A percentile compares a stretch with the other conserved stretches of the same genome.
These are phyloP conservation scores for Prionailurus viverrinus DNA, from an alignment of 2,113 vertebrate species.

Conservation along the genomic window DNA sequence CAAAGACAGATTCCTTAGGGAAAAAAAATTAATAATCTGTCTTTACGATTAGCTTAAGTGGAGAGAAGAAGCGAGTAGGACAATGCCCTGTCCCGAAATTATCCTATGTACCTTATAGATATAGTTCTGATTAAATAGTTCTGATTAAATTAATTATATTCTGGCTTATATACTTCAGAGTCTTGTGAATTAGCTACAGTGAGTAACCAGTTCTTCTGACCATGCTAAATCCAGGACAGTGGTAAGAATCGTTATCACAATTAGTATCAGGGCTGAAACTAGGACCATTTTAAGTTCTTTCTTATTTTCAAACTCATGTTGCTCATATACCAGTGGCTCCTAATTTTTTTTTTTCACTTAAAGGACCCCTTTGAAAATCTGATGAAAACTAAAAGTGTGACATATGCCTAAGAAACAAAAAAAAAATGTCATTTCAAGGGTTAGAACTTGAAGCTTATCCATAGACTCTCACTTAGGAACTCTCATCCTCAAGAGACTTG, in stretches of 20 bases:
- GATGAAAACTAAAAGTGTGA: not conserved
- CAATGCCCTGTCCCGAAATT: not conserved
- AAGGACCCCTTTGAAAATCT: slow-evolving; percentile 28
- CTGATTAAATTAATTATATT: not conserved
- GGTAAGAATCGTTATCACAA: not conserved
- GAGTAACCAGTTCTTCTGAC: not conserved
- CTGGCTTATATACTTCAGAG: not conserved
- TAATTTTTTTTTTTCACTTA: not conserved
- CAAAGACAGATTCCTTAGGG: not conserved
- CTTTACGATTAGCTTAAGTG: not conserved
- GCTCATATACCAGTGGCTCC: not conserved
- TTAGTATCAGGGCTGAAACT: not conserved
- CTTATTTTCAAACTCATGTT: not conserved
- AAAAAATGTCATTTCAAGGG: not conserved
- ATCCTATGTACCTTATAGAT: not conserved
- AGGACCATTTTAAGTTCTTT: not conserved
- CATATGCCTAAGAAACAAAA: not conserved
- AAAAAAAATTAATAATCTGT: not conserved
- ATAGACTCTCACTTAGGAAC: not conserved
- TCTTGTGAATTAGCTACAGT: not conserved
- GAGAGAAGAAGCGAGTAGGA: not conserved
- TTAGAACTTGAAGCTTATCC: not conserved
- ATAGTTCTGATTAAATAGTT: not conserved
- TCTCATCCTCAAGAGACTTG: not conserved
- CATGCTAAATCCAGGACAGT: not conserved